Evolutionary conservation across 2,888 invertebrate genomes (phyloP).

Genomic region (Invenusta paracnida): DNA sequence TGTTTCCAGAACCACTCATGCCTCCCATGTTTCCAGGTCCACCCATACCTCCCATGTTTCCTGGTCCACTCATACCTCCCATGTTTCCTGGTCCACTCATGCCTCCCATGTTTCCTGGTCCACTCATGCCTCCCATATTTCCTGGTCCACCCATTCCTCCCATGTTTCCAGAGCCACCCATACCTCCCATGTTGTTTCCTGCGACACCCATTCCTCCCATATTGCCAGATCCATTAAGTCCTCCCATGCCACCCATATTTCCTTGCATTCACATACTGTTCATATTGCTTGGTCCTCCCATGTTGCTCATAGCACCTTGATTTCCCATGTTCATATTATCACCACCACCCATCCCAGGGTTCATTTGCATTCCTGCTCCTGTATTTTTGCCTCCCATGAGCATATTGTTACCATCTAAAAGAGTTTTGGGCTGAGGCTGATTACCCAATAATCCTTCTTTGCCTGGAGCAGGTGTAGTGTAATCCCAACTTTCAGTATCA

Average conservation of each 20-base stretch:
- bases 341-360: background rate
- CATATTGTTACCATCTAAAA: background rate
- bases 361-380: background rate
- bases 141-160: background rate
- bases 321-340: background rate
- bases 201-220: background rate
- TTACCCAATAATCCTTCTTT: conserved; percentile 49
- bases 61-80: background rate
- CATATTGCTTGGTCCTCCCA: background rate
- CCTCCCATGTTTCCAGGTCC: background rate
- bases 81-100: background rate
- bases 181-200: background rate
- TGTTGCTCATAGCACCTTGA: background rate
- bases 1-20: background rate
- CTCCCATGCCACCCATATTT: background rate
- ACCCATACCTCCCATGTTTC: background rate
- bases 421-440: background rate
- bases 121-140: background rate
- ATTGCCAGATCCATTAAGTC: background rate
- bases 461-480: conserved; percentile 65
- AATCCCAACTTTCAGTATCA: conserved; percentile 39
- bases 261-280: background rate
- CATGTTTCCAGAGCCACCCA: background rate
- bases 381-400: background rate
- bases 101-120: background rate